Evolutionary conservation across 2,797 vertebrate species (phyloP).

Genomic region (Zenarchopterus dispar): DNA sequence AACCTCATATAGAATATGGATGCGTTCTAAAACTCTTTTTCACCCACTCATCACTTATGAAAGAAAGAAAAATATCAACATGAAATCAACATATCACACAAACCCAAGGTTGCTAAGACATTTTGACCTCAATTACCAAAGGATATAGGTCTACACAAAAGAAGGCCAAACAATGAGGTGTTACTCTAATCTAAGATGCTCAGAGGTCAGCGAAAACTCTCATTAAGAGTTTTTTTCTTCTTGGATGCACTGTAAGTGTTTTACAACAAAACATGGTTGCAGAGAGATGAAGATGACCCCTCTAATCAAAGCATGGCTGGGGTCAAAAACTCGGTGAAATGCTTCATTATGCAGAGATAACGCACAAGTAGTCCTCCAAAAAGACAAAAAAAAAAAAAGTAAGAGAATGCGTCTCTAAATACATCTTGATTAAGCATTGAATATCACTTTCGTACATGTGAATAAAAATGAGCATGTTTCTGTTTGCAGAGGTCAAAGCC

Average conservation of each 20-base stretch:
- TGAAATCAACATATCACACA: conserved; percentile 42
- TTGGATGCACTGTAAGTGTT: conserved; percentile 27
- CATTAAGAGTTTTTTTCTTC: conserved; percentile 56
- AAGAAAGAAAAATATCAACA: conserved; percentile 48
- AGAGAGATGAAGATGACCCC: conserved; percentile 30
- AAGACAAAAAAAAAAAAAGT: neutral
- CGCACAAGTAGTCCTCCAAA: conserved; percentile 1
- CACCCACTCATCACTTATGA: conserved; percentile 45
- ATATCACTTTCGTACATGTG: too few species aligned
- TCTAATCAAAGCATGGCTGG: conserved; percentile 22
- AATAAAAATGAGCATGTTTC: neutral
- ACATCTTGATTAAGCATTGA: neutral
- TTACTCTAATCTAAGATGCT: conserved; percentile 45
- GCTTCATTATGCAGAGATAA: conserved; percentile 7
- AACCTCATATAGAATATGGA: conserved; percentile 18
- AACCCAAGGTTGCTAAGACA: conserved; percentile 16
- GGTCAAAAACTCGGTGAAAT: conserved; percentile 25
- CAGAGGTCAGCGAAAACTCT: conserved; percentile 54
- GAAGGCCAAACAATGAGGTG: conserved; percentile 65
- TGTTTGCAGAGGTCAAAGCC: neutral
- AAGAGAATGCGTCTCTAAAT: neutral
- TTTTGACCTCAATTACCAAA: conserved; percentile 72
- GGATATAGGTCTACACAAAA: conserved; percentile 43
- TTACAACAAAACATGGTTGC: conserved; percentile 37
- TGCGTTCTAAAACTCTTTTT: conserved; percentile 33